Percentiles rank a stretch among this genome's conserved stretches.
Evolutionary conservation across 2,888 invertebrate genomes (phyloP).

Genomic region (Plebejus melissa): DNA sequence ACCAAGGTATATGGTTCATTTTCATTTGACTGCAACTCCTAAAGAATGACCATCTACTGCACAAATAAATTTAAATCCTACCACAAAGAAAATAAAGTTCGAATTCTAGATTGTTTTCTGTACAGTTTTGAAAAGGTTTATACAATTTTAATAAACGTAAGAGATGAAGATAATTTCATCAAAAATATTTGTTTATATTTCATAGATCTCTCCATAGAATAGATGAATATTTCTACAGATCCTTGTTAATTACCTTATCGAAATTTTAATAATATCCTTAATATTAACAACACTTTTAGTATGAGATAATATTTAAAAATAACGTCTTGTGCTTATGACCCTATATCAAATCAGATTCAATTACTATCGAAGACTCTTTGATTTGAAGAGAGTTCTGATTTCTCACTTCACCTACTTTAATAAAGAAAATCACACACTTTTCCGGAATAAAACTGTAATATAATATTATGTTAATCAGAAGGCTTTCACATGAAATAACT

Average conservation of each 20-base stretch:
- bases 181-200: slow-evolving; percentile 10
- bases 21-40: background rate
- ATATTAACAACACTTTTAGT: too few relatives aligned
- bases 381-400: background rate
- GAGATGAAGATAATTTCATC: slow-evolving; percentile 20
- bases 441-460: background rate
- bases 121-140: background rate
- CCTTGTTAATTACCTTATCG: too few relatives aligned
- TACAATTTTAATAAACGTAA: slow-evolving; percentile 20
- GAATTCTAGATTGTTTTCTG: background rate
- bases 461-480: background rate
- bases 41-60: background rate
- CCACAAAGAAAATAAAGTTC: background rate
- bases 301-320: too few relatives aligned
- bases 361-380: too few relatives aligned
- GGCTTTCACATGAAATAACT: background rate
- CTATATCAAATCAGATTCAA: too few relatives aligned
- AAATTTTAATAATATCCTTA: too few relatives aligned
- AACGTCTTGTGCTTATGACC: too few relatives aligned
- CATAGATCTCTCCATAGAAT: background rate
- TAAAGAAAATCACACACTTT: background rate
- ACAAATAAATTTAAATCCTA: background rate
- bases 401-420: background rate
- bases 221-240: too few relatives aligned
- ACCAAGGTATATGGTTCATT: background rate